phyloP scores from a whole-genome alignment of 2,888 invertebrate species.

The Notodonta dromedarius region DNA sequence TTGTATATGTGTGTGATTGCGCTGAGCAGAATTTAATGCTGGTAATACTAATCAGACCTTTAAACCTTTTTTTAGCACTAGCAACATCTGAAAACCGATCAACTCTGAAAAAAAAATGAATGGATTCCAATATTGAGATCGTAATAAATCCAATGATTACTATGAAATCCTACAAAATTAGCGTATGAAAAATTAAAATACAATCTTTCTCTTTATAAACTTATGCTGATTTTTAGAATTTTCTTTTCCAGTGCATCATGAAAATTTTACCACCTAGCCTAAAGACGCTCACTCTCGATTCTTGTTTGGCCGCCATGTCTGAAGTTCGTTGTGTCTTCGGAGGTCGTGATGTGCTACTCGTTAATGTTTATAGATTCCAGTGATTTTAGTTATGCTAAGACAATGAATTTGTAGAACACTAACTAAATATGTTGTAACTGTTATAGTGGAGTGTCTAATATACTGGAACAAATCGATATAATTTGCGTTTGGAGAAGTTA shows the following conservation, averaged over 20 bases:
- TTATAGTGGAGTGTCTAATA: slow-evolving; percentile 73
- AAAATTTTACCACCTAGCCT: slow-evolving; percentile 58
- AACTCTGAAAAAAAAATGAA: neutral
- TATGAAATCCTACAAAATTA: slow-evolving; percentile 71
- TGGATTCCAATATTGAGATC: neutral
- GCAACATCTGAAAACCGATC: too few species aligned
- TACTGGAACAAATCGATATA: slow-evolving; percentile 71
- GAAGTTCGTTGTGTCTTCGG: slow-evolving; percentile 80
- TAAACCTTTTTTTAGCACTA: too few species aligned
- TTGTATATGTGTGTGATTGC: too few species aligned
- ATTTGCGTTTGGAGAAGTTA: slow-evolving; percentile 75
- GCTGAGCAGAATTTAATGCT: too few species aligned
- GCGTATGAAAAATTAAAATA: slow-evolving; percentile 67
- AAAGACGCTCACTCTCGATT: slow-evolving; percentile 77
- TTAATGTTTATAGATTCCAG: slow-evolving; percentile 76
- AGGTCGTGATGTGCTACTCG: slow-evolving; percentile 83
- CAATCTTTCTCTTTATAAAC: slow-evolving; percentile 63
- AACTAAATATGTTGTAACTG: slow-evolving; percentile 67
- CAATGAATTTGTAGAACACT: slow-evolving; percentile 66
- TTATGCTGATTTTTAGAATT: slow-evolving; percentile 73
- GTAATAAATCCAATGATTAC: slow-evolving; percentile 26
- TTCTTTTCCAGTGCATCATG: slow-evolving; percentile 73
- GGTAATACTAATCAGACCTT: too few species aligned
- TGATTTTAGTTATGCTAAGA: slow-evolving; percentile 68
- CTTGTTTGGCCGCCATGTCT: slow-evolving; percentile 83